Evolutionary conservation across 2,797 vertebrate genomes (phyloP), one percentile per base, ranked within the genome.

Genomic region (Typhlichthys eigenmanni): DNA sequence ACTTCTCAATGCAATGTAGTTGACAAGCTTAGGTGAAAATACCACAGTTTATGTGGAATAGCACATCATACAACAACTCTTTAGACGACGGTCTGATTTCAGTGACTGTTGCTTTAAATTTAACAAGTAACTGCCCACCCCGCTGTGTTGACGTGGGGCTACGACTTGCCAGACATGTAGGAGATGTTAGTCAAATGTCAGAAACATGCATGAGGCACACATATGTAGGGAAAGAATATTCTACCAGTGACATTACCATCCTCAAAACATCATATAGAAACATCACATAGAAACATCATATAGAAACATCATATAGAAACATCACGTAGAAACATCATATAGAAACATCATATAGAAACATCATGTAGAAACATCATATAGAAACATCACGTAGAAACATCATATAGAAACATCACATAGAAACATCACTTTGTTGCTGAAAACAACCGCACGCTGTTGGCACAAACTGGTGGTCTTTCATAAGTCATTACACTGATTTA

Each of bases 151-250:
- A 24, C 24, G 3, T 24, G 24, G 24, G 3, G 24, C 24, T 24
- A 24, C 24, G 3, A 24, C 24, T 24, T 24, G 24, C 63, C 79
- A 80, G 83, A 83, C 80, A 78, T 61, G 61, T 65, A 59, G 69
- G 68, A 87, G 87, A 81, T 88, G 88, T 89, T 74, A 85, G 87
- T 88, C 88, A 72, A 69, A 90, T 85, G 87, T 88, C 80, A 69
- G 60, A 73, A 74, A 70, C 72, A 72, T 83, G 86, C 82, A 86
- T 45, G 64, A 66, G 74, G 70, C 69, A 85, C 76, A 87, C 78
- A 84, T 86, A 85, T 87, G 80, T 34, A 72, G 55, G 49, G 72
- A 38, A 69, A 77, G 60, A 75, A 62, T 66, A 58, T 56, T 47
- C 54, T 55, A 60, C 13, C 62, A 68, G 66, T 56, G 55, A 65